Base-by-base conservation (phyloP, 2,888 invertebrate species). In the Augochlorella aurata region DNA sequence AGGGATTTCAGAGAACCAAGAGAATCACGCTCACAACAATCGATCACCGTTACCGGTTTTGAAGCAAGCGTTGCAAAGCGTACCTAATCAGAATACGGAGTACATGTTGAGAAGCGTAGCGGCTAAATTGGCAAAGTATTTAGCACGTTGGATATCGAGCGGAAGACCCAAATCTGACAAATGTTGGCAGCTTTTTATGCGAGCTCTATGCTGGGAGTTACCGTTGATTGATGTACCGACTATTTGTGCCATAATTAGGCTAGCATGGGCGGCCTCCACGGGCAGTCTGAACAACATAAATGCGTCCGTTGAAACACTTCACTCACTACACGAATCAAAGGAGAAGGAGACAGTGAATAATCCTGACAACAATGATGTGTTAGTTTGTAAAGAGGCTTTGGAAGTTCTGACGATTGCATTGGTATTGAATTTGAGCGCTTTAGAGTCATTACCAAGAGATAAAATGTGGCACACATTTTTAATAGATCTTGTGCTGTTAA, bases 321-420 rank as follows among this genome's bases (percentile, higher is more conserved):
- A 97, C 90, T 94, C 95, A 49, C 94, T 96, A 74, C 96, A 96
- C 82, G 95, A 95, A 91, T 95, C 95, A 49, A 94, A 94, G 80
- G 95, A 94, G 83, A 94, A 93, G 66, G 94, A 95, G 82, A 90
- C 65, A 24, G n/a, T 90, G 50, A 90, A 89, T 52, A 94, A 94
- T 84, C 95, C 96, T 44, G 97, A 96, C 87, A 95, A 95, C 7
- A 96, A 96, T 85, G 97, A 97, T 90, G 95, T 96, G 83, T 94
- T 95, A 89, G 97, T 98, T 91, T 98, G 98, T 90, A 97, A 98
- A 89, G 99, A 99, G 94, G 98, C 98, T 69, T 95, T 99, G 93
- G 99, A 99, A 94, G 97, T 98, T 83, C 95, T 99, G 83, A 98
- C 98, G 71, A 96, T 99, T 86, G 97, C 97, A 86, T 95, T 99